Percentiles rank a stretch among this genome's conserved stretches.
Evolutionary conservation across 1,140 invertebrate species (phyloP).

Genomic region (Bombus huntii): DNA sequence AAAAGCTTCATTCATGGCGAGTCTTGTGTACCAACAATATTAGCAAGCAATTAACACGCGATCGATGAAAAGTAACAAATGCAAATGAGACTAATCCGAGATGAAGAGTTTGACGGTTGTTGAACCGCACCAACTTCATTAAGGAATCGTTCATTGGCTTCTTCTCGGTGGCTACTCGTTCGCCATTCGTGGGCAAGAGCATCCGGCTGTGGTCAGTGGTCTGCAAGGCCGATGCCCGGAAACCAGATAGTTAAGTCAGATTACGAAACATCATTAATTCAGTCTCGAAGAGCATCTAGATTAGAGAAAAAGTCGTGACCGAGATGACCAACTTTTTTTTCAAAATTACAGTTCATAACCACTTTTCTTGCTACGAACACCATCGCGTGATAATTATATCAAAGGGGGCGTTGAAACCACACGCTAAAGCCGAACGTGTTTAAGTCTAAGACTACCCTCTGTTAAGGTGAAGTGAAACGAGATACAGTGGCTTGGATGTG

Average conservation of each 20-base stretch:
- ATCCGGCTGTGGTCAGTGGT: constrained; percentile 68
- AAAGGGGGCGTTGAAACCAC: not conserved
- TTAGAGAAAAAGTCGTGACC: constrained; percentile 45
- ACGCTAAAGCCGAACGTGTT: too few relatives aligned
- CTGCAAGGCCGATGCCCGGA: constrained; percentile 69
- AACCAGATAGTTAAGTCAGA: constrained; percentile 59
- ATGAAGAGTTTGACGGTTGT: constrained; percentile 38
- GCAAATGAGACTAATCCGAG: not conserved
- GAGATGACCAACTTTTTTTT: constrained; percentile 21
- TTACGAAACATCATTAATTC: constrained; percentile 59
- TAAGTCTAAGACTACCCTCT: not conserved
- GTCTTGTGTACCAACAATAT: too few relatives aligned
- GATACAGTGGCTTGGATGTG: too few relatives aligned
- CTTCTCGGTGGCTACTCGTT: constrained; percentile 55
- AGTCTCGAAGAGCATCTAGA: constrained; percentile 43
- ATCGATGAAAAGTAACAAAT: not conserved
- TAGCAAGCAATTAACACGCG: not conserved
- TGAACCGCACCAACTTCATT: constrained; percentile 38
- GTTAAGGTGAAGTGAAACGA: too few relatives aligned
- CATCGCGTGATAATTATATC: constrained; percentile 21
- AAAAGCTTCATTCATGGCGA: not conserved
- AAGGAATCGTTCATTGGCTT: constrained; percentile 47
- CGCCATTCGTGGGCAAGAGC: constrained; percentile 53
- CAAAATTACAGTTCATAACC: constrained; percentile 18
- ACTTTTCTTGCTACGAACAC: not conserved